Percentiles rank a stretch among this genome's conserved stretches.
Conservation (phyloP, 2,888 invertebrate genomes). For the Hirtodrosophila duncani region DNA sequence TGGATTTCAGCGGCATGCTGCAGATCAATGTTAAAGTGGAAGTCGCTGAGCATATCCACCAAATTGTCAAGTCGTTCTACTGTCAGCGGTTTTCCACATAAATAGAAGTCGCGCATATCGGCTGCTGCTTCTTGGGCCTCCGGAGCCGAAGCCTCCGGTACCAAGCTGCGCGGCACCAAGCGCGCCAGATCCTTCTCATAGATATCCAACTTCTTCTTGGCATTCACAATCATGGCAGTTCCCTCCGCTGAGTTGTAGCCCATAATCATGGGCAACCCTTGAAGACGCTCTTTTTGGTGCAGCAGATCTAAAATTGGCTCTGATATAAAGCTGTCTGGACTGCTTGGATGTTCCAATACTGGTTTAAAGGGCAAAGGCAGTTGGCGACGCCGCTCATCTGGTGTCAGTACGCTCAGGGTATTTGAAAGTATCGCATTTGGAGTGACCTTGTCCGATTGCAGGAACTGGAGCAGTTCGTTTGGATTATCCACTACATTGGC, state of each 20-base stretch:
- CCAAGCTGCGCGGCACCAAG: slow-evolving; percentile 71
- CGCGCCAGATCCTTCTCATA: slow-evolving; percentile 68
- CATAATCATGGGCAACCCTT: slow-evolving; percentile 80
- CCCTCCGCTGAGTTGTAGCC: slow-evolving; percentile 81
- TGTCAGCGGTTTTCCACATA: slow-evolving; percentile 76
- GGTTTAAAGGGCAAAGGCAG: slow-evolving; percentile 74
- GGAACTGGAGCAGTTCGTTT: slow-evolving; percentile 46
- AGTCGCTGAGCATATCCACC: slow-evolving; percentile 80
- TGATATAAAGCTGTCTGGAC: slow-evolving; percentile 67
- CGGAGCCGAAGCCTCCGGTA: slow-evolving; percentile 46
- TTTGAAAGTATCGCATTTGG: slow-evolving; percentile 42
- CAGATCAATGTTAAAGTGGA: slow-evolving; percentile 70
- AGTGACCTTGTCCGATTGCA: slow-evolving; percentile 55
- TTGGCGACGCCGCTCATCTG: slow-evolving; percentile 70
- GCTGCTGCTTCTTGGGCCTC: slow-evolving; percentile 48
- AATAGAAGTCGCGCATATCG: slow-evolving; percentile 78
- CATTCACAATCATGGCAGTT: slow-evolving; percentile 72
- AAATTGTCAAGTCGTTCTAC: slow-evolving; percentile 78
- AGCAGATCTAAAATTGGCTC: slow-evolving; percentile 78
- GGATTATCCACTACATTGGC: slow-evolving; percentile 33
- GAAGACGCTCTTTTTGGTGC: slow-evolving; percentile 70
- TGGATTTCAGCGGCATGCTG: slow-evolving; percentile 68
- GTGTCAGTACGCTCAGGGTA: slow-evolving; percentile 45
- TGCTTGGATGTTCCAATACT: slow-evolving; percentile 61
- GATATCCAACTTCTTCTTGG: slow-evolving; percentile 56